Conservation (phyloP, 2,113 vertebrate genomes). For the Monopterus albus region DNA sequence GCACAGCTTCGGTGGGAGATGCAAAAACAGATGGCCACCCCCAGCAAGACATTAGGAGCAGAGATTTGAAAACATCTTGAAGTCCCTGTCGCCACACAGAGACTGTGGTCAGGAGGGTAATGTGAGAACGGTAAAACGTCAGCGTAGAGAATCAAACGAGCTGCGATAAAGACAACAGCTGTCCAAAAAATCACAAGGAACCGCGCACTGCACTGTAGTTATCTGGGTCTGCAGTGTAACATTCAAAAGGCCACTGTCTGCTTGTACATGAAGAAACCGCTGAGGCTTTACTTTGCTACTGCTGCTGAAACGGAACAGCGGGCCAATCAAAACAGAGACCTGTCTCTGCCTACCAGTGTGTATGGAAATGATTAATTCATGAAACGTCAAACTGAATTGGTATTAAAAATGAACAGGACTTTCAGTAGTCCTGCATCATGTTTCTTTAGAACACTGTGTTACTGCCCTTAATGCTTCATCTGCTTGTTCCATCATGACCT, state of each 20-base stretch:
- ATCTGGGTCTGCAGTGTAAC: not conserved
- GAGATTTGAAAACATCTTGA: conserved; percentile 82
- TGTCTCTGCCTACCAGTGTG: accelerated
- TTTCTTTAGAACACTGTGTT: too few species aligned
- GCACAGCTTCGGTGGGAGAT: conserved; percentile 71
- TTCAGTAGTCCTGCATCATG: not conserved
- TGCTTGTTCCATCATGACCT: too few species aligned
- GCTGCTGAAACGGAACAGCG: not conserved
- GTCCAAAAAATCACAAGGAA: conserved; percentile 30
- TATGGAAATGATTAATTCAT: not conserved
- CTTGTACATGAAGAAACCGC: not conserved
- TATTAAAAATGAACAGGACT: not conserved
- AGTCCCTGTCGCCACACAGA: conserved; percentile 66
- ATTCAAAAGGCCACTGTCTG: conserved; percentile 21
- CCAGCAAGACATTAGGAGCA: conserved; percentile 80
- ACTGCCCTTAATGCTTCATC: too few species aligned
- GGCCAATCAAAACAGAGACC: not conserved
- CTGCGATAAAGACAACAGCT: conserved; percentile 48
- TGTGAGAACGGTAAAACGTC: conserved; percentile 46
- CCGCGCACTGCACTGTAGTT: not conserved
- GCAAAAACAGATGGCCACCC: conserved; percentile 81
- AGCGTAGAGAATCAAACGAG: conserved; percentile 24
- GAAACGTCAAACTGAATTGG: not conserved
- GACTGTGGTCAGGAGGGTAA: conserved; percentile 68
- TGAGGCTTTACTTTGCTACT: not conserved